Base-by-base conservation (phyloP, 2,797 vertebrate species). In the Pogonophryne albipinna region DNA sequence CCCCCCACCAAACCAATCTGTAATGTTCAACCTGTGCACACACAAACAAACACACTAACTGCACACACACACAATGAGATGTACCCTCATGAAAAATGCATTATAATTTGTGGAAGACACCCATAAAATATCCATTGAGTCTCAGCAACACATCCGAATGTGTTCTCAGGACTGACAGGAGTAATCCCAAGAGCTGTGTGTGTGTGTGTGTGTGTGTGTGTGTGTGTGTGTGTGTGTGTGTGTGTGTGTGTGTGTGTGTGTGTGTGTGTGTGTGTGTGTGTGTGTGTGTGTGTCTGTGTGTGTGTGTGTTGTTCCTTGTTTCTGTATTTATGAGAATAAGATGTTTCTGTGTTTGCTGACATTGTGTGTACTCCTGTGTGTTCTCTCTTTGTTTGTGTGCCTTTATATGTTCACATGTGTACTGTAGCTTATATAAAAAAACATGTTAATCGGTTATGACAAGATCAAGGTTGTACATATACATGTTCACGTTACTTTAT, bases 91-190 rank as follows among this genome's bases (percentile, higher is more conserved):
- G 38, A 90, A 91, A 45, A 45, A 89, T 92, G 86, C 49, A 91
- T 66, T 15, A 57, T 27, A 64, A 68, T 85, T 85, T 75, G 71
- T 80, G 74, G 72, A 73, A 81, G 82, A 87, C 59, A 71, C 62
- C 80, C 75, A 91, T 91, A 87, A 90, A 92, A 91, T 90, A 93
- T 91, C 89, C 76, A 92, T 87, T 70, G 66, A 80, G 68, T 80
- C 76, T 83, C 87, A 82, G 85, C 74, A 61, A 79, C 78, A 81
- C 67, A 81, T 87, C 69, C 7, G 13, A 82, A 64, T 66, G 51
- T 81, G 68, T 31, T 67, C 71, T 79, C 57, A 79, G 67, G 17
- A 79, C 44, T 72, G 83, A 82, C 77, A 69, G 60, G 4, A 70
- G 61, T 19, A 77, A 79, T 89, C 83, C 79, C 66, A 20, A 0